Percentiles rank a stretch among this genome's conserved stretches.
Conservation (phyloP, 1,140 invertebrate genomes). For the Penaeus indicus region DNA sequence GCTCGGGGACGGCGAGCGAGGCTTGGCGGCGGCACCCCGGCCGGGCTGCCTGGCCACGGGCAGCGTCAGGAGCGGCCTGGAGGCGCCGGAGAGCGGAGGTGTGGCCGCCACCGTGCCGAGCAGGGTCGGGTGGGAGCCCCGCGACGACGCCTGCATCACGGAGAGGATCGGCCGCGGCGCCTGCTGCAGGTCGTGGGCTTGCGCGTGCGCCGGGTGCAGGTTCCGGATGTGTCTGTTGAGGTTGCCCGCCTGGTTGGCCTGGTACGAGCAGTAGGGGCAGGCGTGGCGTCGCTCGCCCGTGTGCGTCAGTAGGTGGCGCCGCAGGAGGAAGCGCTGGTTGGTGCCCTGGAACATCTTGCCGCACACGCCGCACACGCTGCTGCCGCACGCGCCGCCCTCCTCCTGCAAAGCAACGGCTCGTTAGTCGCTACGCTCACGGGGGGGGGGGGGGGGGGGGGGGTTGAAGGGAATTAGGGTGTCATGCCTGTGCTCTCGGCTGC, state of each 20-base stretch:
- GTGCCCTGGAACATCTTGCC: constrained; percentile 56
- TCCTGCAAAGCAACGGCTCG: constrained; percentile 33
- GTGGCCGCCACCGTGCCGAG: no score
- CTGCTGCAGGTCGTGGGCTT: background rate
- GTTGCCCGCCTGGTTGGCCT: constrained; percentile 73
- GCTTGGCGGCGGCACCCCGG: no score
- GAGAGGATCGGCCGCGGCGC: background rate
- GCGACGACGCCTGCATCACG: background rate
- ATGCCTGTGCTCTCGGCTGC: no score
- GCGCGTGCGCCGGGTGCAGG: constrained; percentile 26
- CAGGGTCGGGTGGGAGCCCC: no score
- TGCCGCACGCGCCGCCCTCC: constrained; percentile 28
- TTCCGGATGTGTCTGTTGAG: constrained; percentile 57
- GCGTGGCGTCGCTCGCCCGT: constrained; percentile 70
- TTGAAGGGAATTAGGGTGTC: background rate
- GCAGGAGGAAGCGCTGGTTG: constrained; percentile 55
- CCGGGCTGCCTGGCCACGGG: no score
- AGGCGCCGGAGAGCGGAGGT: background rate
- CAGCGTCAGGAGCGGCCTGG: background rate
- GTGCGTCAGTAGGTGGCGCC: constrained; percentile 74
- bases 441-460: background rate
- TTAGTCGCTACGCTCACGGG: no score
- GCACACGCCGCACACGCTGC: constrained; percentile 46
- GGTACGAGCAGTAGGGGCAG: constrained; percentile 66
- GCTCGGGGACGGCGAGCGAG: no score